Evolutionary conservation across 2,888 invertebrate species (phyloP).

Genomic region (Dinocampus coccinellae): DNA sequence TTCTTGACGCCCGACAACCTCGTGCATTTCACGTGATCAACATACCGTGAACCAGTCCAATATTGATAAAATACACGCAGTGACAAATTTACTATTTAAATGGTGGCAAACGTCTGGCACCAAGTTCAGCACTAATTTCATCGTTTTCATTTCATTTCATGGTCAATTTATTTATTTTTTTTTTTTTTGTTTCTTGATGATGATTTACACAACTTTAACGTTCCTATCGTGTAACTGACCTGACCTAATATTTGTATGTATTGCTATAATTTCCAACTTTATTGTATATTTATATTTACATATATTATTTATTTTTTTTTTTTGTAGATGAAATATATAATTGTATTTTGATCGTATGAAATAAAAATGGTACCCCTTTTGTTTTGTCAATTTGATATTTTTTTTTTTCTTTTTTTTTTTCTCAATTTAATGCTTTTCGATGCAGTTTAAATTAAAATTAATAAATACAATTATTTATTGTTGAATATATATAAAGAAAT

Average conservation of each 20-base stretch:
- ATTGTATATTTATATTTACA: neutral
- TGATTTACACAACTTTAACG: neutral
- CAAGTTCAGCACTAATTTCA: neutral
- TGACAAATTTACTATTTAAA: neutral
- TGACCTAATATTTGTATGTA: neutral
- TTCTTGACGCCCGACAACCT: slow-evolving; percentile 39
- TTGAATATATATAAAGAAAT: no score
- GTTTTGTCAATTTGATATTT: no score
- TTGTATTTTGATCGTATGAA: no score
- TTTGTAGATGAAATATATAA: no score
- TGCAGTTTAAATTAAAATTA: no score
- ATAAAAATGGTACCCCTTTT: no score
- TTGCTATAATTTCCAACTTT: no score
- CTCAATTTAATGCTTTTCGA: no score
- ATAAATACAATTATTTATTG: no score
- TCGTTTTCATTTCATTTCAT: neutral
- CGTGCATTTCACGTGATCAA: slow-evolving; percentile 64
- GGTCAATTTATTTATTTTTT: neutral
- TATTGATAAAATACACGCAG: slow-evolving; percentile 21
- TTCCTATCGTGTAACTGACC: neutral
- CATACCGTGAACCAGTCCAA: slow-evolving; percentile 43
- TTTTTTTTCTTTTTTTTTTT: no score
- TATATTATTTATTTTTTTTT: no score
- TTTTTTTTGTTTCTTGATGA: neutral
- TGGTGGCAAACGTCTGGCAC: neutral